Conservation (phyloP, 2,797 vertebrate genomes). For the Tragopan temminckii region DNA sequence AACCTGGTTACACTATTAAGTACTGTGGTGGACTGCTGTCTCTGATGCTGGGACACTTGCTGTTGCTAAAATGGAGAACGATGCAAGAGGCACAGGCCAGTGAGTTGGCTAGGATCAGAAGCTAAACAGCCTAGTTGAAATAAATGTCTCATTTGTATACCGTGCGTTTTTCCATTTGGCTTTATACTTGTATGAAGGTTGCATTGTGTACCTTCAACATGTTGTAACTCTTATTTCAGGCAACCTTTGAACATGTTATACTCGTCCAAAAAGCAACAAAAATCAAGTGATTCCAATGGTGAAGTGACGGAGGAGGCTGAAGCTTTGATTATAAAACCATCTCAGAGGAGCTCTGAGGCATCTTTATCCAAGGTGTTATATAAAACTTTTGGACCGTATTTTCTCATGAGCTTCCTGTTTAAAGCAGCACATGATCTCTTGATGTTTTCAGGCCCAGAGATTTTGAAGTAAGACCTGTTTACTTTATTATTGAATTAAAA, state of each 20-base stretch:
- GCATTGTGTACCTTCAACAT: not conserved
- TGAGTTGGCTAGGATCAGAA: not conserved
- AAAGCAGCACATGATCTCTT: conserved; percentile 94
- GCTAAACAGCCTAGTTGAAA: not conserved
- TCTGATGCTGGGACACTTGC: not conserved
- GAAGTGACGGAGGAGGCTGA: conserved; percentile 88
- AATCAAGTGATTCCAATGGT: conserved; percentile 68
- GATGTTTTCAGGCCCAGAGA: conserved; percentile 93
- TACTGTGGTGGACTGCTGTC: not conserved
- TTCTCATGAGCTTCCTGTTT: conserved; percentile 93
- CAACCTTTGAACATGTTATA: conserved; percentile 82
- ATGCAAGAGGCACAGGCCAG: not conserved
- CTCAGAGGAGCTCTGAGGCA: conserved; percentile 82
- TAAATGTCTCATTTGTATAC: not conserved
- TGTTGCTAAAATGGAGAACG: not conserved
- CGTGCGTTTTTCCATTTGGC: not conserved
- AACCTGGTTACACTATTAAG: not conserved
- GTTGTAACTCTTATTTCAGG: conserved; percentile 63
- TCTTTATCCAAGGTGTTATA: conserved; percentile 93
- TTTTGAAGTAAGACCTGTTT: conserved; percentile 87
- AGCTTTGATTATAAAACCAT: conserved; percentile 86
- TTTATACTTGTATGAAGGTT: conserved; percentile 15
- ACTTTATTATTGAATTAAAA: not conserved
- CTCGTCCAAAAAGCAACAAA: conserved; percentile 77
- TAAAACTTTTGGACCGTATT: conserved; percentile 94